Percentiles rank a stretch among this genome's conserved stretches.
These are phyloP conservation scores for Ctenodactylus gundi DNA, from an alignment of 2,113 vertebrate species.

Conservation along the genomic window DNA sequence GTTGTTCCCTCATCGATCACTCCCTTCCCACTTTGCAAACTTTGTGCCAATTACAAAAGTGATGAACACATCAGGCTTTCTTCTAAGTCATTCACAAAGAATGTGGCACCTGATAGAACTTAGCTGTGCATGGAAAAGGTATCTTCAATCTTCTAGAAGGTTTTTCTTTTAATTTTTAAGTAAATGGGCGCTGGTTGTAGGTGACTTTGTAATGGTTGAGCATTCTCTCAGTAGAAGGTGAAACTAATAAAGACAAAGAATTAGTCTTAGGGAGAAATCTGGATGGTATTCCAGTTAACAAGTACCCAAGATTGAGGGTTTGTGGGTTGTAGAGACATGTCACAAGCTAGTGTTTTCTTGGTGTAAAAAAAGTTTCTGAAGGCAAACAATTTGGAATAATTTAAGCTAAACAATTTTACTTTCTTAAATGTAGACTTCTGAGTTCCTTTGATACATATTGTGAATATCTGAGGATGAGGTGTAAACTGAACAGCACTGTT, in stretches of 20 bases:
- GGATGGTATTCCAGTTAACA: background rate
- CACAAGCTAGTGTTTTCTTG: background rate
- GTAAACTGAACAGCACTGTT: background rate
- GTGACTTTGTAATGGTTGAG: background rate
- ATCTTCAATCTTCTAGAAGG: background rate
- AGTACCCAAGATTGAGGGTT: background rate
- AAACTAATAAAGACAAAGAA: background rate
- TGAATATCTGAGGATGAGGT: background rate
- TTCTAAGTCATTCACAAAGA: background rate
- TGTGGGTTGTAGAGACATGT: background rate
- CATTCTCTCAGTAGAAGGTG: background rate
- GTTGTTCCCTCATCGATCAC: background rate
- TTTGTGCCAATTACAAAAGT: background rate
- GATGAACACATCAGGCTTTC: background rate
- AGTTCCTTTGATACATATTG: background rate
- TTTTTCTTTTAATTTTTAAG: background rate
- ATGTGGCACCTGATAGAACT: background rate
- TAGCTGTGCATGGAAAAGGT: background rate
- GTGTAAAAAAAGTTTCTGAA: background rate
- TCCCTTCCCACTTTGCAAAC: background rate
- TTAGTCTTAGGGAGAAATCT: background rate
- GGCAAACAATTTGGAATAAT: background rate
- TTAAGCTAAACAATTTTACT: background rate
- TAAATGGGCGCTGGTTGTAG: background rate
- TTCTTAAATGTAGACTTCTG: background rate